These are phyloP conservation scores for Zele albiditarsus DNA, from an alignment of 2,888 invertebrate species.

Conservation along the genomic window DNA sequence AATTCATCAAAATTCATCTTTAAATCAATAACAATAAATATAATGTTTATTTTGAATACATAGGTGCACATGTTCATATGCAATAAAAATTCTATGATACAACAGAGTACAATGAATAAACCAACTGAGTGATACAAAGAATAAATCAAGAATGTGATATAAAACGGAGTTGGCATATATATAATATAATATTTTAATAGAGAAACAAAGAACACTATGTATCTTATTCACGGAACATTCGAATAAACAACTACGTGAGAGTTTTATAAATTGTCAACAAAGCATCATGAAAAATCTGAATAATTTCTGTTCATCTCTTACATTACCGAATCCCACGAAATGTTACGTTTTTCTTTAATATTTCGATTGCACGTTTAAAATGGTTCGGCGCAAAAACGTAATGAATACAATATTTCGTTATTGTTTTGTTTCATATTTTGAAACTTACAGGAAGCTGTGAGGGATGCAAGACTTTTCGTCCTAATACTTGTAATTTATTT, in stretches of 20 bases:
- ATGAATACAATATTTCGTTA: slow-evolving; percentile 23
- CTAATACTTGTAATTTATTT: slow-evolving; percentile 20
- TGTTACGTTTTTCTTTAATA: neutral
- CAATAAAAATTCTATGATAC: slow-evolving; percentile 50
- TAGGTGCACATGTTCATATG: slow-evolving; percentile 44
- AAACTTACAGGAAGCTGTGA: slow-evolving; percentile 36
- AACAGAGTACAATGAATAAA: slow-evolving; percentile 45
- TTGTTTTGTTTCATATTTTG: slow-evolving; percentile 15
- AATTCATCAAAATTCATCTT: neutral
- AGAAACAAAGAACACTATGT: neutral
- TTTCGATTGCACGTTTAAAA: slow-evolving; percentile 36
- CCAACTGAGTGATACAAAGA: slow-evolving; percentile 23
- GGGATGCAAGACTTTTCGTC: slow-evolving; percentile 11
- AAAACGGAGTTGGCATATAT: slow-evolving; percentile 19
- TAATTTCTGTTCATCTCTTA: neutral
- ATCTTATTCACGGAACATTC: neutral
- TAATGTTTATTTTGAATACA: slow-evolving; percentile 53
- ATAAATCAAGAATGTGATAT: neutral
- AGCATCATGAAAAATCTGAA: slow-evolving; percentile 2
- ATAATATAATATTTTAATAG: slow-evolving; percentile 16
- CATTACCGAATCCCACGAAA: too few relatives aligned
- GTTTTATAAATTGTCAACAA: neutral
- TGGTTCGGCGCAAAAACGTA: slow-evolving; percentile 29
- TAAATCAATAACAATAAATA: slow-evolving; percentile 51
- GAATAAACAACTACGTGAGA: neutral